Conservation (phyloP, 2,797 vertebrate genomes). For the Chiloscyllium punctatum region DNA sequence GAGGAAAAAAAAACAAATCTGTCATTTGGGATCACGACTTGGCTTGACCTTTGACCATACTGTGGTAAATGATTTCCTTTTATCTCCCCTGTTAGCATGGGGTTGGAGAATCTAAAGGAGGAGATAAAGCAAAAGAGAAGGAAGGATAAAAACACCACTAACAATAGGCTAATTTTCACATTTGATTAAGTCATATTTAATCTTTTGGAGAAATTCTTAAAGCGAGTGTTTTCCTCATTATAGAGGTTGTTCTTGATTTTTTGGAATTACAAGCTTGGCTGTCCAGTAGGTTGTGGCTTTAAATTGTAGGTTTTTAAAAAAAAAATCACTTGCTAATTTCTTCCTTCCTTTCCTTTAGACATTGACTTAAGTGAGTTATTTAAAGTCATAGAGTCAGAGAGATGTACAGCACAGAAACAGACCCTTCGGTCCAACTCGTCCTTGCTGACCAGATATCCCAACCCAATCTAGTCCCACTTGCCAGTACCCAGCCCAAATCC, state of each 20-base stretch:
- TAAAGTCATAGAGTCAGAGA: too few species aligned
- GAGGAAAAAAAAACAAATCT: not conserved
- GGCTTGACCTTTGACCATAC: not conserved
- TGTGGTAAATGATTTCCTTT: not conserved
- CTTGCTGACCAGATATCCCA: too few species aligned
- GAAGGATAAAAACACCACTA: not conserved
- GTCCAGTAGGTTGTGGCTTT: not conserved
- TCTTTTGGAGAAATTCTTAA: not conserved
- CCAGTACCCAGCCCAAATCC: too few species aligned
- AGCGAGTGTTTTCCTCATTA: not conserved
- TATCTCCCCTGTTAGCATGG: not conserved
- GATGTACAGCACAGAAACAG: too few species aligned
- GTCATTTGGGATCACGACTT: not conserved
- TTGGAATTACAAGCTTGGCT: not conserved
- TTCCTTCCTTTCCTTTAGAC: too few species aligned
- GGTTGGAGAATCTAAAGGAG: not conserved
- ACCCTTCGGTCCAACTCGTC: too few species aligned
- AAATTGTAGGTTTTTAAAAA: not conserved
- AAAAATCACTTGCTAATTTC: too few species aligned
- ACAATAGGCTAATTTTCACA: not conserved
- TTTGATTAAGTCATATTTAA: not conserved
- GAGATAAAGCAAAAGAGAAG: not conserved
- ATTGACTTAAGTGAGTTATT: too few species aligned
- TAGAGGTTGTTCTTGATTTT: not conserved
- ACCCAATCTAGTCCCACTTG: too few species aligned